Percentiles rank a stretch among this genome's conserved stretches.
phyloP scores from a whole-genome alignment of 2,888 invertebrate species.

The Chloroclysta siterata region DNA sequence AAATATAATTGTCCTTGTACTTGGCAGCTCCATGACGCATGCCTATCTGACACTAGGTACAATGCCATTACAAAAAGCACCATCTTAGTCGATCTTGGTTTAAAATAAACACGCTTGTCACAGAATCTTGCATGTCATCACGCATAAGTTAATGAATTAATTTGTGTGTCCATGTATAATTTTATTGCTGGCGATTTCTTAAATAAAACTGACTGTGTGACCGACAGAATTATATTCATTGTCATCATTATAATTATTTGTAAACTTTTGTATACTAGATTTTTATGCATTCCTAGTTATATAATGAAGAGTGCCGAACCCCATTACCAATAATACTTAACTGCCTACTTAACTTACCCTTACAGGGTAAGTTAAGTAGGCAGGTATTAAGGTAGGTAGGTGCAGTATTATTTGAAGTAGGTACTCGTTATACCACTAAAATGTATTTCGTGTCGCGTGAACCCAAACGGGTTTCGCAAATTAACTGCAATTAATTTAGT shows the following conservation, averaged over 20 bases:
- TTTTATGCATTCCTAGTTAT: no score
- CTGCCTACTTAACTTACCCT: no score
- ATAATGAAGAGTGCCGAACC: no score
- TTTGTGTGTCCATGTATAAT: no score
- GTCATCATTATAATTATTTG: no score
- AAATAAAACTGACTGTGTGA: no score
- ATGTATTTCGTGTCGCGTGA: slow-evolving; percentile 31
- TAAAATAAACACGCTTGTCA: background rate
- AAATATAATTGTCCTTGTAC: no score
- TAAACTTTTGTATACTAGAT: no score
- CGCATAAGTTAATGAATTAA: background rate
- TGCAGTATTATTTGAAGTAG: background rate
- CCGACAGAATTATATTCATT: no score
- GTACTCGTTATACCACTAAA: slow-evolving; percentile 14
- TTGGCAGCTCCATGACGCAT: no score
- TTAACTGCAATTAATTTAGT: slow-evolving; percentile 31
- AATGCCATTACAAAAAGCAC: background rate
- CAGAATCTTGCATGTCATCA: slow-evolving; percentile 2
- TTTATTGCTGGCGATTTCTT: background rate
- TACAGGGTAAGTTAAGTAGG: no score
- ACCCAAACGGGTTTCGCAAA: slow-evolving; percentile 36
- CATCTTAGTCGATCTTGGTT: background rate
- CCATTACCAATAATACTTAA: no score
- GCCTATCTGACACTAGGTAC: background rate
- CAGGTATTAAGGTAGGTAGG: background rate